These are phyloP conservation scores for Cryptus viduatorius DNA, from an alignment of 2,888 invertebrate genomes.

Conservation along the genomic window DNA sequence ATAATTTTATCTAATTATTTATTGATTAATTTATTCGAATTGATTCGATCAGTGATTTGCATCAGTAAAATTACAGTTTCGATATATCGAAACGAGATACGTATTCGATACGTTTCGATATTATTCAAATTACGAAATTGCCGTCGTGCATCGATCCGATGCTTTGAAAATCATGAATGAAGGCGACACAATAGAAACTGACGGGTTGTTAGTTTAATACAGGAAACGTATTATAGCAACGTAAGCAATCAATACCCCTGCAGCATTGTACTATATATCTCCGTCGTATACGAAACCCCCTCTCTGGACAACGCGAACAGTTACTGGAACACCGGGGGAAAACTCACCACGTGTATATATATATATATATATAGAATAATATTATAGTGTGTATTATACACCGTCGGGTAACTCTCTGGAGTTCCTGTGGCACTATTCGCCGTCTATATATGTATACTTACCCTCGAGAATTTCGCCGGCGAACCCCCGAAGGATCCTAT, in stretches of 20 bases:
- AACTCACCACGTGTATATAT: conserved; percentile 18
- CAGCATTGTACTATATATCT: conserved; percentile 16
- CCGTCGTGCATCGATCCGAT: background rate
- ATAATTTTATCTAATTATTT: too few relatives aligned
- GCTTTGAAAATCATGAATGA: conserved; percentile 31
- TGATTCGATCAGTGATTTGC: too few relatives aligned
- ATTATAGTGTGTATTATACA: conserved; percentile 3
- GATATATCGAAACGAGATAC: background rate
- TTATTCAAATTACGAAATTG: background rate
- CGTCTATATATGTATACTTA: background rate
- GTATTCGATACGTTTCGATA: background rate
- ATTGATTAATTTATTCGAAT: too few relatives aligned
- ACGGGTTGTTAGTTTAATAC: conserved; percentile 26
- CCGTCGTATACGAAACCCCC: conserved; percentile 18
- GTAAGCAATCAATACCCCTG: conserved; percentile 35
- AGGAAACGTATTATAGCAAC: conserved; percentile 23
- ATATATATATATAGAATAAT: conserved; percentile 22
- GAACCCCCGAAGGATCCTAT: conserved; percentile 27
- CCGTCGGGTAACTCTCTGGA: background rate
- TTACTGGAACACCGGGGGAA: conserved; percentile 44
- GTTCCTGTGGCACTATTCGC: background rate
- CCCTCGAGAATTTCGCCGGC: conserved; percentile 10
- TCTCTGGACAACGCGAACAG: conserved; percentile 31
- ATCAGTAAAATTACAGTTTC: background rate
- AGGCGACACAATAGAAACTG: conserved; percentile 9